These are phyloP conservation scores for Anadara kagoshimensis DNA, from an alignment of 1,140 invertebrate genomes.

Conservation along the genomic window DNA sequence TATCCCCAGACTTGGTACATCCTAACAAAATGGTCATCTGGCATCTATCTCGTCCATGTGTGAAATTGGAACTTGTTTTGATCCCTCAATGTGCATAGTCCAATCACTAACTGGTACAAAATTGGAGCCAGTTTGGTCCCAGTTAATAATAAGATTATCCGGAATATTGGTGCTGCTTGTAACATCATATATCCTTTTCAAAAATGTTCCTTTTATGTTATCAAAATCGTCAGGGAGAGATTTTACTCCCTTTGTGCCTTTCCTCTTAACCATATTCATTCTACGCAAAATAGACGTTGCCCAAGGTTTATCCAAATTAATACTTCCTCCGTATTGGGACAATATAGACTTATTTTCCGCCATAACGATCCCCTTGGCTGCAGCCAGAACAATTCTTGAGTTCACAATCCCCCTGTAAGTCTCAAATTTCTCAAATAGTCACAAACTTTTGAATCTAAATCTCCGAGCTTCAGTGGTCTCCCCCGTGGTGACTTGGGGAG, in stretches of 20 bases:
- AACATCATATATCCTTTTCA: too few species aligned
- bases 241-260: too few species aligned
- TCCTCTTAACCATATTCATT: conserved; percentile 10
- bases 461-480: conserved; percentile 3
- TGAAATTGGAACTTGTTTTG: conserved; percentile 14
- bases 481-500: too few species aligned
- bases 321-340: conserved; percentile 3
- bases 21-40: conserved; percentile 16
- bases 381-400: conserved; percentile 8
- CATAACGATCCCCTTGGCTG: conserved; percentile 8
- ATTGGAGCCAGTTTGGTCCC: conserved; percentile 2
- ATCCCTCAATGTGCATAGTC: conserved; percentile 8
- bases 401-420: conserved; percentile 4
- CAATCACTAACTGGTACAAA: not conserved
- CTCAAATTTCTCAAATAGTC: conserved; percentile 10
- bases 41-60: conserved; percentile 12
- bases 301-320: conserved; percentile 10
- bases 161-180: too few species aligned
- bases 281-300: not conserved
- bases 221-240: too few species aligned
- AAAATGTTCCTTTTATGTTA: too few species aligned
- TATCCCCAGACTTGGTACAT: conserved; percentile 3
- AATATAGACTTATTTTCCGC: conserved; percentile 8
- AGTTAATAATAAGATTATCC: not conserved
- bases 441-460: conserved; percentile 15